phyloP scores from a whole-genome alignment of 2,113 vertebrate species.

The Murina feae region DNA sequence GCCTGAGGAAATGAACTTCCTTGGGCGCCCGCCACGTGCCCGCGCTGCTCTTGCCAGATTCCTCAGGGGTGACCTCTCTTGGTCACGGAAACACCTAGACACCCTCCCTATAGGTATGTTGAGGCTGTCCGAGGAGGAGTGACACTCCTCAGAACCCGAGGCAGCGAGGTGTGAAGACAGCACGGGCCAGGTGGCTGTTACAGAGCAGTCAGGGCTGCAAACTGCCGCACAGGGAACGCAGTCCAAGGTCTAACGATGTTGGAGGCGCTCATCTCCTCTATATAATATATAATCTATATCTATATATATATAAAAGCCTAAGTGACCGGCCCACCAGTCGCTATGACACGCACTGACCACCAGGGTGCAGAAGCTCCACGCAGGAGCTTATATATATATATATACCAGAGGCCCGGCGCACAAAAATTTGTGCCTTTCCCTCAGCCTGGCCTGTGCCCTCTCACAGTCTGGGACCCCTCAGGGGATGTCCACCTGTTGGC shows the following conservation, averaged over 20 bases:
- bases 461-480: too few relatives aligned
- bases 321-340: too few relatives aligned
- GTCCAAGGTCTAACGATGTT: fast-evolving
- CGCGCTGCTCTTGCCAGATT: background rate
- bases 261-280: too few relatives aligned
- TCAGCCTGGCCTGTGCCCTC: too few relatives aligned
- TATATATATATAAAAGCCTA: too few relatives aligned
- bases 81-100: background rate
- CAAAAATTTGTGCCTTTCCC: too few relatives aligned
- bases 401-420: too few relatives aligned
- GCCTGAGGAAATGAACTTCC: background rate
- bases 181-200: background rate
- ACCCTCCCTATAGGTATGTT: background rate
- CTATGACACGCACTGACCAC: too few relatives aligned
- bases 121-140: background rate
- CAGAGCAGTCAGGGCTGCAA: background rate
- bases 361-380: too few relatives aligned
- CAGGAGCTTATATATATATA: too few relatives aligned
- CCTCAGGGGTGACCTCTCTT: background rate
- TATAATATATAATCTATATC: too few relatives aligned
- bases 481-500: too few relatives aligned
- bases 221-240: background rate
- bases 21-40: background rate
- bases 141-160: background rate
- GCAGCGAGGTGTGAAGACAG: background rate